Percentiles rank a stretch among this genome's conserved stretches.
Conservation (phyloP, 2,797 vertebrate genomes). For the Diglossa cyanea region DNA sequence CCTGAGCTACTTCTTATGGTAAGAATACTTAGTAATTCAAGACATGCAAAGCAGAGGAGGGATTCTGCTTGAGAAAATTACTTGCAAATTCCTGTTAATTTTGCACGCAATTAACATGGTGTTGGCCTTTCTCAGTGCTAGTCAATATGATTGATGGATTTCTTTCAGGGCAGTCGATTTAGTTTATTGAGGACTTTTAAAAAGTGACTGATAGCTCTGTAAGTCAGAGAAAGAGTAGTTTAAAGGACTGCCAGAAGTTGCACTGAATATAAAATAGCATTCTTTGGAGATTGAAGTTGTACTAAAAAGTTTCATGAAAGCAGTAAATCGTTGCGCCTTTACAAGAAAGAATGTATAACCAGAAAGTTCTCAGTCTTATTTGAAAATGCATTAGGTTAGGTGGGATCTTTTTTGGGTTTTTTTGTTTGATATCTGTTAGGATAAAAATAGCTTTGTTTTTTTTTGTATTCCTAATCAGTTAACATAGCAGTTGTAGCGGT, state of each 20-base stretch:
- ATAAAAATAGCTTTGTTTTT: not conserved
- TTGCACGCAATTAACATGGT: not conserved
- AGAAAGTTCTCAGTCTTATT: not conserved
- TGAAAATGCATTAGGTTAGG: not conserved
- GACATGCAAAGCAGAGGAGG: not conserved
- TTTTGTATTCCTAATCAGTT: not conserved
- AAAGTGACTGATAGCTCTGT: constrained; percentile 10
- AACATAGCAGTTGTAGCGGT: fast-evolving
- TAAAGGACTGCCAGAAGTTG: not conserved
- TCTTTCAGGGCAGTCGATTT: constrained; percentile 6
- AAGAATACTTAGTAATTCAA: constrained; percentile 21
- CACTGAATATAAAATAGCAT: not conserved
- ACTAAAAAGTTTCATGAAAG: not conserved
- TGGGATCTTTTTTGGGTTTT: fast-evolving
- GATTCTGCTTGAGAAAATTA: not conserved
- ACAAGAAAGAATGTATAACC: not conserved
- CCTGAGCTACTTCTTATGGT: constrained; percentile 17
- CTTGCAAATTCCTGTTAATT: constrained; percentile 34
- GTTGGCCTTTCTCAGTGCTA: constrained; percentile 5
- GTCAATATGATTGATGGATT: constrained; percentile 34
- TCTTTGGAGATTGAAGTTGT: constrained; percentile 11
- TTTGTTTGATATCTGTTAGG: not conserved
- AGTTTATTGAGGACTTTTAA: constrained; percentile 35
- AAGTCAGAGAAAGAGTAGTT: not conserved
- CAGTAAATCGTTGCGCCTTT: not conserved